Conservation (phyloP, 2,113 vertebrate species). For the Siphamia tubifer region DNA sequence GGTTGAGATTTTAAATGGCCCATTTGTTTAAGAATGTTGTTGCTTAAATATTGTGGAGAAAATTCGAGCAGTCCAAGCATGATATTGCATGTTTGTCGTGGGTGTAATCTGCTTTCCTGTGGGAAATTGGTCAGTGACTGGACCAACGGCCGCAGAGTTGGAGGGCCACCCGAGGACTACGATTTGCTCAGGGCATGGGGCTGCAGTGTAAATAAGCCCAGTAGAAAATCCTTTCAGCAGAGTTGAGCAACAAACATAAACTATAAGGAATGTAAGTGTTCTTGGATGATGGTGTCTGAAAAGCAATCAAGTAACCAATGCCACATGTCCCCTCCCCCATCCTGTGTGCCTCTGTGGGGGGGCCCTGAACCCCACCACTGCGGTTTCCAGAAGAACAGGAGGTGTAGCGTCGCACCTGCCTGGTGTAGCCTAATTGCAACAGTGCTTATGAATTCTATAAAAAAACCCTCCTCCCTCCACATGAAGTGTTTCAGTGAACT, state of each 20-base stretch:
- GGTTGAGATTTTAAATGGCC: background rate
- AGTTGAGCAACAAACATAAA: conserved; percentile 65
- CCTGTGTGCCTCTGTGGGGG: conserved; percentile 30
- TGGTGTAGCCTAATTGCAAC: background rate
- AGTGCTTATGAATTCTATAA: background rate
- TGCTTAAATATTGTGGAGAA: conserved; percentile 23
- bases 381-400: conserved; percentile 21
- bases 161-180: conserved; percentile 31
- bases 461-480: background rate
- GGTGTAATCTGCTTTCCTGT: conserved; percentile 30
- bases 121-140: conserved; percentile 48
- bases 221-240: conserved; percentile 45
- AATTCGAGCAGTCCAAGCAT: conserved; percentile 10
- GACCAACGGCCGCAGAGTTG: conserved; percentile 27
- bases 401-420: background rate
- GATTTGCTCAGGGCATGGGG: conserved; percentile 45
- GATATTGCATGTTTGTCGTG: conserved; percentile 25
- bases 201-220: conserved; percentile 48
- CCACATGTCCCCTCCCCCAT: conserved; percentile 68
- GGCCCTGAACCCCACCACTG: conserved; percentile 18
- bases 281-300: conserved; percentile 43
- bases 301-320: conserved; percentile 70
- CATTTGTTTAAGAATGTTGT: background rate
- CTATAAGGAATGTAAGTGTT: conserved; percentile 59
- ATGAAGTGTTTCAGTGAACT: background rate